Conservation (phyloP, 2,797 vertebrate genomes). For the Florisuga fusca region DNA sequence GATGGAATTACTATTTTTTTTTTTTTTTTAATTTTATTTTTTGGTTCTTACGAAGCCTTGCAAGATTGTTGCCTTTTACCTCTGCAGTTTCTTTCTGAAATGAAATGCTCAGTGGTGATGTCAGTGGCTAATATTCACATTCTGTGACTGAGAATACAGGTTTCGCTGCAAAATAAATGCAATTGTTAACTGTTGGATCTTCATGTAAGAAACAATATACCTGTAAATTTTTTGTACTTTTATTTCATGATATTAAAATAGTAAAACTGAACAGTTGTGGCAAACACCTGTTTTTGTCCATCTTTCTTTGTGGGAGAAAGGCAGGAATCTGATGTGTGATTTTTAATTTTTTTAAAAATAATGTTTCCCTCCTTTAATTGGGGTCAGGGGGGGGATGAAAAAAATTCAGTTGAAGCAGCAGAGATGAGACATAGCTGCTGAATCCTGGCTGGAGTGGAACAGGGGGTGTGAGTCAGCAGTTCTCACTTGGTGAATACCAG, state of each 20-base stretch:
- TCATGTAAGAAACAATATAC: constrained; percentile 74
- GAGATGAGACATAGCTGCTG: background rate
- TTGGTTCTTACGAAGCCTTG: constrained; percentile 33
- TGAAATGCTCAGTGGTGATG: constrained; percentile 54
- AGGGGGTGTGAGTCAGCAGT: background rate
- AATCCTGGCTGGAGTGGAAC: accelerated
- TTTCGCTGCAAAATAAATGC: constrained; percentile 54
- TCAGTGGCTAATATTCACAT: constrained; percentile 58
- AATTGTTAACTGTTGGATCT: constrained; percentile 67
- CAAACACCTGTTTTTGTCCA: constrained; percentile 43
- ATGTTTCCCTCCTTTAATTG: background rate
- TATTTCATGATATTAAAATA: constrained; percentile 81
- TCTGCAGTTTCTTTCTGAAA: constrained; percentile 48
- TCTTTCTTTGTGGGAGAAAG: constrained; percentile 1
- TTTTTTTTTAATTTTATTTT: background rate
- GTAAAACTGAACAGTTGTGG: constrained; percentile 70
- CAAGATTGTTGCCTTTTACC: constrained; percentile 63
- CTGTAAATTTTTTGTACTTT: constrained; percentile 81
- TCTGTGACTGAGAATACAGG: constrained; percentile 66
- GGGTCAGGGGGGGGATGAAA: background rate
- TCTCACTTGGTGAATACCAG: background rate
- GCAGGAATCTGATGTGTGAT: background rate
- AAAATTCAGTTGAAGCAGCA: background rate
- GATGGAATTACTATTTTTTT: background rate
- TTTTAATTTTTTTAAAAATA: background rate